Evolutionary conservation across 2,797 vertebrate genomes (phyloP).

Genomic region (Sebastes dallii): DNA sequence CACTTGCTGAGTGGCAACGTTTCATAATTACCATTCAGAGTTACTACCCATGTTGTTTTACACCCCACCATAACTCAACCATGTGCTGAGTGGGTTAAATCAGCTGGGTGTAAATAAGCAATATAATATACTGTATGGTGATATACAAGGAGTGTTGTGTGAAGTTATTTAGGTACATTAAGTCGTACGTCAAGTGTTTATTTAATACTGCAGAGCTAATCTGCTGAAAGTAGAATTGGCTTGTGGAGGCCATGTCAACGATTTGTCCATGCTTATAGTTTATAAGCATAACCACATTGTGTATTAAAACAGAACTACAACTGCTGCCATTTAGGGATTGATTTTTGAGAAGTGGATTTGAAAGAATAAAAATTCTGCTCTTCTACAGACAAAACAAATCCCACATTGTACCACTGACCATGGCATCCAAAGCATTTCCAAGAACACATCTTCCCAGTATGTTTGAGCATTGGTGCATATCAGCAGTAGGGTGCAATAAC

Average conservation of each 20-base stretch:
- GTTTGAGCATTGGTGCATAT: neutral
- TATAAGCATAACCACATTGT: neutral
- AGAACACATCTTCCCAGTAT: neutral
- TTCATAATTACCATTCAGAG: slow-evolving; percentile 62
- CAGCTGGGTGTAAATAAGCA: slow-evolving; percentile 45
- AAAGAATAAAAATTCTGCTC: neutral
- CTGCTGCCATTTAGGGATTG: neutral
- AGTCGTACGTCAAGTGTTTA: slow-evolving; percentile 45
- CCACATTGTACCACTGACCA: neutral
- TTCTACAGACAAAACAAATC: neutral
- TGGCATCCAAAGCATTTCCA: slow-evolving; percentile 2
- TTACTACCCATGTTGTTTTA: slow-evolving; percentile 63
- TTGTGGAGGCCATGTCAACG: slow-evolving; percentile 1
- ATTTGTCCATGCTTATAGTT: neutral
- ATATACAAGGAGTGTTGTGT: slow-evolving; percentile 28
- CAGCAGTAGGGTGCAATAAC: slow-evolving; percentile 1
- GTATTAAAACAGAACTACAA: neutral
- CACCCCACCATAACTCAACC: slow-evolving; percentile 56
- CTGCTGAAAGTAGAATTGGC: slow-evolving; percentile 3
- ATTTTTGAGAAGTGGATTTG: neutral
- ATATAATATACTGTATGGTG: slow-evolving; percentile 13
- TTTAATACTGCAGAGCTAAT: slow-evolving; percentile 40
- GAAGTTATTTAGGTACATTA: slow-evolving; percentile 51
- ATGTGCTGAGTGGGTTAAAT: slow-evolving; percentile 60
- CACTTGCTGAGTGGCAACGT: slow-evolving; percentile 63